Percentiles rank a stretch among this genome's conserved stretches.
Evolutionary conservation across 2,113 vertebrate genomes (phyloP).

Genomic region (Felis chaus): DNA sequence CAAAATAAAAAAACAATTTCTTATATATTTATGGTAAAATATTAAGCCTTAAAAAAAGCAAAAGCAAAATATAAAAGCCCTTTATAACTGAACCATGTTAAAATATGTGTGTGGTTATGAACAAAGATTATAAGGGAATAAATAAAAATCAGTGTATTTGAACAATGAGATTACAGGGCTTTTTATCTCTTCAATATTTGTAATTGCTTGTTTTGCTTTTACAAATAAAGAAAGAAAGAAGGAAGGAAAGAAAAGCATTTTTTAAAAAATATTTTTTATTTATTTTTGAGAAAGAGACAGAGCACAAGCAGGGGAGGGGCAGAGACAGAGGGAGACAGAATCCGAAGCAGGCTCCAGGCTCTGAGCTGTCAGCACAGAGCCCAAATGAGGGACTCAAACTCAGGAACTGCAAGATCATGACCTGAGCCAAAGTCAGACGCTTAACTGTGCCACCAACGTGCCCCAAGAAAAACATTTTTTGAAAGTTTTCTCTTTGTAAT

Average conservation of each 20-base stretch:
- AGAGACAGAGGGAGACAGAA: neutral
- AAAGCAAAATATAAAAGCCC: conserved; percentile 12
- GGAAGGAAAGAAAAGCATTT: too few relatives aligned
- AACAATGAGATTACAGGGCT: neutral
- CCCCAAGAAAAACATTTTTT: neutral
- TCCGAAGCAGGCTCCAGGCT: too few relatives aligned
- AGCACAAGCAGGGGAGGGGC: too few relatives aligned
- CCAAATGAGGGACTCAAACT: too few relatives aligned
- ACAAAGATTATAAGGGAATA: conserved; percentile 18
- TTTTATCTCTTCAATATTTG: conserved; percentile 7
- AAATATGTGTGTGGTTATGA: conserved; percentile 21
- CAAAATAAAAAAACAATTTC: conserved; percentile 13
- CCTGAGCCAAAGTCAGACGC: too few relatives aligned
- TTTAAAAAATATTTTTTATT: too few relatives aligned
- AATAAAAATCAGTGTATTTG: conserved; percentile 12
- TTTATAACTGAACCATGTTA: neutral
- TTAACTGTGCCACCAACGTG: too few relatives aligned
- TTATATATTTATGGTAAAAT: conserved; percentile 38
- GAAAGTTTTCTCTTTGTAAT: neutral
- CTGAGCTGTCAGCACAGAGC: too few relatives aligned
- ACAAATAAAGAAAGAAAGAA: neutral
- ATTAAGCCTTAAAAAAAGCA: neutral
- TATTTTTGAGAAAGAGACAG: too few relatives aligned
- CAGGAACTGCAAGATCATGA: too few relatives aligned
- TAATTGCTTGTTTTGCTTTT: conserved; percentile 20